A percentile compares a stretch with the other conserved stretches of the same genome.
Evolutionary conservation across 2,888 invertebrate genomes (phyloP).

Genomic region (Mimas tiliae): DNA sequence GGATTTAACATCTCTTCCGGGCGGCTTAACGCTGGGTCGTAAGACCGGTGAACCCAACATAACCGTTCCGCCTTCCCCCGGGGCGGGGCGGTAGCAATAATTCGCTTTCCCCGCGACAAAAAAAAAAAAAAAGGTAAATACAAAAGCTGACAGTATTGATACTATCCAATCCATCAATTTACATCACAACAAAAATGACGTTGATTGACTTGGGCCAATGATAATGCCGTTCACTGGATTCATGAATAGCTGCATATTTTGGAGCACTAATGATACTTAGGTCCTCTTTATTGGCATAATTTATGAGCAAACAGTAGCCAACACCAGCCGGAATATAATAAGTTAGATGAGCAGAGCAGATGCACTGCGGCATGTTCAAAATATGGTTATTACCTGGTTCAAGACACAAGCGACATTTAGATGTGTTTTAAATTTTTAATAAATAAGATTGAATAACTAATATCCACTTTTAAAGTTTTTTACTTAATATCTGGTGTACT

Average conservation of each 20-base stretch:
- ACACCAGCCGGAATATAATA: slow-evolving; percentile 46
- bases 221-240: background rate
- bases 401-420: slow-evolving; percentile 34
- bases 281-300: slow-evolving; percentile 42
- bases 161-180: background rate
- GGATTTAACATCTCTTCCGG: too few relatives aligned
- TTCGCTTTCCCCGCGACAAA: too few relatives aligned
- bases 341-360: slow-evolving; percentile 54
- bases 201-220: slow-evolving; percentile 13
- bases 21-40: too few relatives aligned
- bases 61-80: too few relatives aligned
- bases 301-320: slow-evolving; percentile 44
- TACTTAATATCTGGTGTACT: background rate
- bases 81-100: too few relatives aligned
- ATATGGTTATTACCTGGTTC: slow-evolving; percentile 46
- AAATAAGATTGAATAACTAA: background rate
- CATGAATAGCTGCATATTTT: slow-evolving; percentile 25
- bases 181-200: background rate
- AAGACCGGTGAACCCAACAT: too few relatives aligned
- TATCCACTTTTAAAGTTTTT: background rate
- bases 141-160: too few relatives aligned
- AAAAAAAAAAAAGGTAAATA: too few relatives aligned
- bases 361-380: slow-evolving; percentile 60
- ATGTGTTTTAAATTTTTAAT: background rate
- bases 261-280: slow-evolving; percentile 31